Percentiles rank a stretch among this genome's conserved stretches.
phyloP scores from a whole-genome alignment of 2,888 invertebrate species.

The Drosophila fulvimacula region DNA sequence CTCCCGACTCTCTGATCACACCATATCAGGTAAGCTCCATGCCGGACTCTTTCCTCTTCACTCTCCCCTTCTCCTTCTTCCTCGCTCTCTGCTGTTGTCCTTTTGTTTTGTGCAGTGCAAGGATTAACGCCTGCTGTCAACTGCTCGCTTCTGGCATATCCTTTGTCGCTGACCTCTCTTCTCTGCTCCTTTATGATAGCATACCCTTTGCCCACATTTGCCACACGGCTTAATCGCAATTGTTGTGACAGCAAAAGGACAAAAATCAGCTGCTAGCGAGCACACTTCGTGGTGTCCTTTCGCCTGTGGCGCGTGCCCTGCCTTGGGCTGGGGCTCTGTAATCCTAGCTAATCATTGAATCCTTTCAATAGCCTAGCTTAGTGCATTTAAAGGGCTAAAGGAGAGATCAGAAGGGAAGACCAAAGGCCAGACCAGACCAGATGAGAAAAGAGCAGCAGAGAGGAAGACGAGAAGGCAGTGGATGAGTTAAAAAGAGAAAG shows the following conservation, averaged over 20 bases:
- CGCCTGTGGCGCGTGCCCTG: neutral
- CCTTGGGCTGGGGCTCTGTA: neutral
- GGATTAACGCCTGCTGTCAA: conserved; percentile 49
- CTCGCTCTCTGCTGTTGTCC: conserved; percentile 2
- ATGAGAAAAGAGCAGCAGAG: neutral
- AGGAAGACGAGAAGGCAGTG: neutral
- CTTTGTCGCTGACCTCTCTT: neutral
- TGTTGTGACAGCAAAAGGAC: conserved; percentile 52
- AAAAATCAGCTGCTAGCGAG: conserved; percentile 40
- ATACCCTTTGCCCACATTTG: conserved; percentile 4
- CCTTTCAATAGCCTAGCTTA: conserved; percentile 6
- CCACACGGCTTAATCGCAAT: conserved; percentile 56
- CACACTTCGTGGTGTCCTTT: neutral
- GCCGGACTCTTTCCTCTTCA: neutral
- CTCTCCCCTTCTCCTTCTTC: conserved; percentile 4
- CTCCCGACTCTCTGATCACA: conserved; percentile 86
- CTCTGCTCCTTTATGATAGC: neutral
- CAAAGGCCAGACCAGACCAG: neutral
- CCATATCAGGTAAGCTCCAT: conserved; percentile 86
- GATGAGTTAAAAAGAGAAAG: neutral
- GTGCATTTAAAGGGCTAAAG: neutral
- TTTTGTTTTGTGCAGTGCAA: conserved; percentile 17
- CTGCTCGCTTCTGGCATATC: neutral
- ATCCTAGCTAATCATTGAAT: conserved; percentile 1
- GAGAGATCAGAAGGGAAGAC: neutral